A percentile compares a stretch with the other conserved stretches of the same genome.
phyloP scores from a whole-genome alignment of 1,140 invertebrate species.

The Macrobrachium rosenbergii region DNA sequence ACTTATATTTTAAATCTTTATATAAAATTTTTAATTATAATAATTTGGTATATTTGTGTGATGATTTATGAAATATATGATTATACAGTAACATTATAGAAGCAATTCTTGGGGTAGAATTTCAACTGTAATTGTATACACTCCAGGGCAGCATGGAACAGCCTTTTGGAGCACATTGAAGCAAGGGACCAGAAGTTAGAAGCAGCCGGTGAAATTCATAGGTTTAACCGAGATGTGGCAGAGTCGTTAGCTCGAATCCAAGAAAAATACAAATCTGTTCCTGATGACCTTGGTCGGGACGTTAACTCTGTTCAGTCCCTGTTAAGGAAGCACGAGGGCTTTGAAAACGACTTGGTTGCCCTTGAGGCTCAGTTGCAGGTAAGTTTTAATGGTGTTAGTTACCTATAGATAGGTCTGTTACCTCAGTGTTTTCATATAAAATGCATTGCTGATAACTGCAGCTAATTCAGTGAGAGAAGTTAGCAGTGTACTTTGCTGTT shows the following conservation, averaged over 20 bases:
- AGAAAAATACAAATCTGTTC: slow-evolving; percentile 83
- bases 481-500: too few relatives aligned
- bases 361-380: slow-evolving; percentile 91
- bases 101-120: background rate
- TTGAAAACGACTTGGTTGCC: slow-evolving; percentile 95
- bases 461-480: background rate
- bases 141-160: slow-evolving; percentile 86
- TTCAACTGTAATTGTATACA: background rate
- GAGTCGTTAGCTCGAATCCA: slow-evolving; percentile 90
- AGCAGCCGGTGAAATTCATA: slow-evolving; percentile 95
- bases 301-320: slow-evolving; percentile 88
- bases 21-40: too few relatives aligned
- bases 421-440: background rate
- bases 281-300: slow-evolving; percentile 88
- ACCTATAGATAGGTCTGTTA: background rate
- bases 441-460: background rate
- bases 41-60: too few relatives aligned
- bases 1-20: too few relatives aligned
- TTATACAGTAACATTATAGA: background rate
- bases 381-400: background rate
- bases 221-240: slow-evolving; percentile 95
- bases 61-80: too few relatives aligned
- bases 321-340: slow-evolving; percentile 90
- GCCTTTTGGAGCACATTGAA: slow-evolving; percentile 87
- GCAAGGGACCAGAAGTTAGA: slow-evolving; percentile 87